phyloP scores from a whole-genome alignment of 2,113 vertebrate genomes.

The Bufo bufo region DNA sequence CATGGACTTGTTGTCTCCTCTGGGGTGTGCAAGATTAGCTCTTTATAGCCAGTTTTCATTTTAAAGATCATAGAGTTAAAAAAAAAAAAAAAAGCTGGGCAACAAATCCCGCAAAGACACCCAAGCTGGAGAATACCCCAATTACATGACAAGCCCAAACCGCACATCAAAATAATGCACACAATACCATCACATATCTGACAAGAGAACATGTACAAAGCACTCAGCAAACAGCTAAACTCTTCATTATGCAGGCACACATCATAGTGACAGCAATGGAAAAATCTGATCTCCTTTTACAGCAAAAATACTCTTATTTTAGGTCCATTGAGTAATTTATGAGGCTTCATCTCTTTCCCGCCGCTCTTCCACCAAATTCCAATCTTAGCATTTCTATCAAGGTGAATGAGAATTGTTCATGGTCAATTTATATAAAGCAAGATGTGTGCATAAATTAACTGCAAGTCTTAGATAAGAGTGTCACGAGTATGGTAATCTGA shows the following conservation, averaged over 20 bases:
- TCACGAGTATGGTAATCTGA: conserved; percentile 27
- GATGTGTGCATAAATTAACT: conserved; percentile 50
- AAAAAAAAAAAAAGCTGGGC: too few species aligned
- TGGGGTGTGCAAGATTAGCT: too few species aligned
- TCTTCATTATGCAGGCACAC: neutral
- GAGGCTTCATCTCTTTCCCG: conserved; percentile 20
- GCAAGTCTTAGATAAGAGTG: neutral
- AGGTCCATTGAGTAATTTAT: conserved; percentile 29
- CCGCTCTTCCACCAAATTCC: conserved; percentile 16
- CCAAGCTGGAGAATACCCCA: neutral
- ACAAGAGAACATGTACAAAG: too few species aligned
- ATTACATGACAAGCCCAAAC: neutral
- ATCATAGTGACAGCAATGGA: neutral
- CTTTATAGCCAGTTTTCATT: too few species aligned
- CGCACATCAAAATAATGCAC: neutral
- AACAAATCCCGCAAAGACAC: too few species aligned
- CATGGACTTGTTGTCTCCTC: too few species aligned
- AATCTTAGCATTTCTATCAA: conserved; percentile 38
- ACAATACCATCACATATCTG: neutral
- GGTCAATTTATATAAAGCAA: conserved; percentile 48
- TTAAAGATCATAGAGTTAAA: too few species aligned
- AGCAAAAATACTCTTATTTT: conserved; percentile 22
- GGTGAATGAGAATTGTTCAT: conserved; percentile 49
- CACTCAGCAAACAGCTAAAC: neutral
- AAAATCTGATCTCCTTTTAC: neutral